phyloP scores from a whole-genome alignment of 2,113 vertebrate species.

The Orcinus orca region DNA sequence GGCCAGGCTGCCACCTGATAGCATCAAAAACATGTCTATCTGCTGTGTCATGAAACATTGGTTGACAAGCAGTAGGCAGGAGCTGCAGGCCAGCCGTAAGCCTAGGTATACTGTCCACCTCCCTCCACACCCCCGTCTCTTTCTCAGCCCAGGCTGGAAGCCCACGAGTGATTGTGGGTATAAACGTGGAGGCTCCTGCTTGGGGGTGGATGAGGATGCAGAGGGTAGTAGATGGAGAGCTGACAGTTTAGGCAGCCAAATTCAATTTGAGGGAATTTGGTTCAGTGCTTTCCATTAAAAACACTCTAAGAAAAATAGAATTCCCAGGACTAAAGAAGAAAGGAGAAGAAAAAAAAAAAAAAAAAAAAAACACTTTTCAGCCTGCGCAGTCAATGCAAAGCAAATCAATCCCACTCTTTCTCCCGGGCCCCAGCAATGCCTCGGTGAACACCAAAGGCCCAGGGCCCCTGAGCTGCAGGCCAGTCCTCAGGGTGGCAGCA shows the following conservation, averaged over 20 bases:
- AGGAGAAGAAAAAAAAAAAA: background rate
- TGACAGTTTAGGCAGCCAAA: conserved; percentile 67
- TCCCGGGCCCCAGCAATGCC: background rate
- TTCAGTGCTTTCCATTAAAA: conserved; percentile 80
- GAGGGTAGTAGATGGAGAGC: background rate
- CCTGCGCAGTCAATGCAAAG: conserved; percentile 25
- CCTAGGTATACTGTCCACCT: rapidly evolving
- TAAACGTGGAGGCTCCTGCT: background rate
- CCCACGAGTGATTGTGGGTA: background rate
- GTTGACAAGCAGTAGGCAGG: background rate
- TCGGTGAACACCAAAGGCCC: conserved; percentile 47
- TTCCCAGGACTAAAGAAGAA: conserved; percentile 62
- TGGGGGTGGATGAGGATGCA: background rate
- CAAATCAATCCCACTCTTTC: conserved; percentile 70
- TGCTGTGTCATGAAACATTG: rapidly evolving
- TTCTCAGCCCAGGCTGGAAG: background rate
- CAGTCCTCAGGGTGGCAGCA: background rate
- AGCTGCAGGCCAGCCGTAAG: background rate
- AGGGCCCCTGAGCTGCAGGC: background rate
- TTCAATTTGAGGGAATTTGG: conserved; percentile 76
- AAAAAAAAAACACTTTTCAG: conserved; percentile 51
- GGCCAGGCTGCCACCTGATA: background rate
- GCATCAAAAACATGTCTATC: background rate
- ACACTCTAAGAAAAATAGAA: conserved; percentile 63
- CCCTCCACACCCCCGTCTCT: background rate